Base-by-base conservation (phyloP, 2,888 invertebrate species). In the Eugnorisma glareosa region DNA sequence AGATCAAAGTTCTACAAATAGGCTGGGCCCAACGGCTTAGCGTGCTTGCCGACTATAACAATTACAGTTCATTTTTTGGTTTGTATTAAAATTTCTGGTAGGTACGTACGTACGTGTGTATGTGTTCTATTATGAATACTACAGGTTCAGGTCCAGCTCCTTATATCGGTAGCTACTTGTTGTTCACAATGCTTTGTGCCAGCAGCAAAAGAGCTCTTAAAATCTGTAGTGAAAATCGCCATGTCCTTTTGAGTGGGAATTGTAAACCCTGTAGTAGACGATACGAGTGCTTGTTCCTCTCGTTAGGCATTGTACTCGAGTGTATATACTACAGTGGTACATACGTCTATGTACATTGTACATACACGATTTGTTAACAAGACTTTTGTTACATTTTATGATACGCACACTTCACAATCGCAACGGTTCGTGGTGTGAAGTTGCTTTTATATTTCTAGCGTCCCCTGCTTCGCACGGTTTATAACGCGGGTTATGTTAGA, bases 351-450 rank as follows among this genome's bases (percentile, higher is more conserved):
- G 2, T 13, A 37, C 28, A 24, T 28, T 15, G 63, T 70, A 70
- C 48, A 31, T 31, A 51, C 6, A 71, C 66, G 35, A 80, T 80
- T 73, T 80, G 73, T 67, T 80, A 72, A 48, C 57, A 80, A 80
- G 57, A 51, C 48, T n/a, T 66, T 73, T 73, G 59, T 59, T 78
- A 51, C 35, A 37, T 72, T 66, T 73, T 78, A 78, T 40, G 57
- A 79, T 31, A 24, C 28, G 10, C 35, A 66, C 64, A 24, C 40
- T 66, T 64, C 24, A 8, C 28, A 61, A n/a, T 48, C 43, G 51
- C 51, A 51, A 37, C 8, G 28, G 28, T 15, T n/a, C 6, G 13
- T 54, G 54, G n/a, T n/a, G 68, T 70, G 57, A 35, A 67, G 40
- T 40, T n/a, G 31, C 28, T 63, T 63, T 37, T 63, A 24, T 11